Conservation (phyloP, 2,797 vertebrate species). For the Oophaga sylvatica region DNA sequence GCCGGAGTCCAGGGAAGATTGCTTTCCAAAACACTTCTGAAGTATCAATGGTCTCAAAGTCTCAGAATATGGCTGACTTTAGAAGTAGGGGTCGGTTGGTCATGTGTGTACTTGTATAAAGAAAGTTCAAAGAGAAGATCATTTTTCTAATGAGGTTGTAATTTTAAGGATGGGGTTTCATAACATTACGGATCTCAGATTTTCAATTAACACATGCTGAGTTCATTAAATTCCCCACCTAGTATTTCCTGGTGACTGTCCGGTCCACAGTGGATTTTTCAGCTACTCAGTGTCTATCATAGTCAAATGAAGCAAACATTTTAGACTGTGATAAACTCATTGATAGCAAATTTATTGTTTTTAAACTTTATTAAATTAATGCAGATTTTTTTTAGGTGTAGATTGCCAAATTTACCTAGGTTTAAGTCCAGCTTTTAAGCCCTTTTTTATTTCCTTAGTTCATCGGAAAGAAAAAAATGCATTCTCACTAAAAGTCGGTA, state of each 20-base stretch:
- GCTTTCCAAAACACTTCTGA: constrained; percentile 23
- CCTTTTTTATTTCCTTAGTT: too few relatives aligned
- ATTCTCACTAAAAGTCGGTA: too few relatives aligned
- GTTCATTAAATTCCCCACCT: constrained; percentile 43
- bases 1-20: not conserved
- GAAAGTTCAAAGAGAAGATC: constrained; percentile 50
- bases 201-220: constrained; percentile 55
- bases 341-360: not conserved
- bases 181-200: constrained; percentile 40
- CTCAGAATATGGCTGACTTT: constrained; percentile 18
- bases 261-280: not conserved
- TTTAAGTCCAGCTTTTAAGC: too few relatives aligned
- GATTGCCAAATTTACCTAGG: too few relatives aligned
- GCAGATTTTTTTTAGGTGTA: not conserved
- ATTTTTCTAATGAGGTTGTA: constrained; percentile 51
- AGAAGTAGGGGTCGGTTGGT: constrained; percentile 19
- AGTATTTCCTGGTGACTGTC: not conserved
- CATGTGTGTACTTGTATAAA: constrained; percentile 40
- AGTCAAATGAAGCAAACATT: not conserved
- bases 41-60: constrained; percentile 29
- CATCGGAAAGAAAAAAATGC: too few relatives aligned
- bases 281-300: not conserved
- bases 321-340: not conserved
- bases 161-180: constrained; percentile 54
- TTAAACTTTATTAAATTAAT: not conserved